Conservation (phyloP, 2,888 invertebrate genomes). For the Nymphalis urticae region DNA sequence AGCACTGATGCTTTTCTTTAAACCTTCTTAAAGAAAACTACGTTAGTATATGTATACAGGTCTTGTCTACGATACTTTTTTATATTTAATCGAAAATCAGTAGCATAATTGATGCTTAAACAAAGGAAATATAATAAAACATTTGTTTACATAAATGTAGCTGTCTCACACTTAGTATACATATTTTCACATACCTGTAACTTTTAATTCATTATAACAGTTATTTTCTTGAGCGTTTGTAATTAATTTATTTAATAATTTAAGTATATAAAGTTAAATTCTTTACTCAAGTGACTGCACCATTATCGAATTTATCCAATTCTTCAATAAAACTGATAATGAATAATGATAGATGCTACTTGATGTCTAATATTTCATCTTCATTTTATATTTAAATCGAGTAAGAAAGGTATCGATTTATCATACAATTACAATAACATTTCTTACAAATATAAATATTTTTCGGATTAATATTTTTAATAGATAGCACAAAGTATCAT, state of each 20-base stretch:
- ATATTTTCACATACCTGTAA: slow-evolving; percentile 22
- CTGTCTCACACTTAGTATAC: slow-evolving; percentile 5
- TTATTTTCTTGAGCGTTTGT: background rate
- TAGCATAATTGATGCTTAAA: slow-evolving; percentile 9
- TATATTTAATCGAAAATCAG: background rate
- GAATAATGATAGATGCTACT: slow-evolving; percentile 6
- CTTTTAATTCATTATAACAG: slow-evolving; percentile 16
- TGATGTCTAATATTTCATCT: background rate
- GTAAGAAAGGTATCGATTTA: background rate
- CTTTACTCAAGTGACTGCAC: background rate
- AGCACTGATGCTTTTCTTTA: no score
- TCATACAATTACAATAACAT: background rate
- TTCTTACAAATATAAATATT: no score
- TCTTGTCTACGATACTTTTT: background rate
- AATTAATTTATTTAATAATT: background rate
- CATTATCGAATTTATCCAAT: slow-evolving; percentile 14
- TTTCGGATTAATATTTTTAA: no score
- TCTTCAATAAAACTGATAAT: slow-evolving; percentile 14
- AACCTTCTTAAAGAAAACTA: background rate
- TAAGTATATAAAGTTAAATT: background rate
- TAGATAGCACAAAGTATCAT: no score
- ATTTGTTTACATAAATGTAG: slow-evolving; percentile 32
- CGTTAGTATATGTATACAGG: background rate
- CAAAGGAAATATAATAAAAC: slow-evolving; percentile 17
- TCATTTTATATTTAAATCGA: background rate